Evolutionary conservation across 2,113 vertebrate genomes (phyloP).

Genomic region (Donacobius atricapilla): DNA sequence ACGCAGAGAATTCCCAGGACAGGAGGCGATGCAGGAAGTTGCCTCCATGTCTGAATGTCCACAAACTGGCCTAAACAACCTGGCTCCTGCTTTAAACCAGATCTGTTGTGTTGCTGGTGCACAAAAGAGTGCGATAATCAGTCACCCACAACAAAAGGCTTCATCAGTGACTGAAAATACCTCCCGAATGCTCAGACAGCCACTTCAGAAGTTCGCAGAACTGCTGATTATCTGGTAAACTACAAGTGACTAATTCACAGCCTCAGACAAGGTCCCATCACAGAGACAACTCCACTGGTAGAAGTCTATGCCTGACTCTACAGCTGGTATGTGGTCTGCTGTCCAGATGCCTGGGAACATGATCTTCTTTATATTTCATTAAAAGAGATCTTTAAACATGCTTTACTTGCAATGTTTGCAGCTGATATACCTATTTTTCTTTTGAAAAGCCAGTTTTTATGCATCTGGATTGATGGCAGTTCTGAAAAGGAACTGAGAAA

Average conservation of each 20-base stretch:
- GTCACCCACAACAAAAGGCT: neutral
- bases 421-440: neutral
- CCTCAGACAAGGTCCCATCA: neutral
- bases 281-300: neutral
- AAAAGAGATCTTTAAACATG: neutral
- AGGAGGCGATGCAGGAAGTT: neutral
- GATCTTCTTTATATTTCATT: neutral
- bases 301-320: neutral
- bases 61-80: neutral
- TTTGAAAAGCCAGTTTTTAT: neutral
- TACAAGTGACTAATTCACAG: neutral
- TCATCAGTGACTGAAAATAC: neutral
- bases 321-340: neutral
- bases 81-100: neutral
- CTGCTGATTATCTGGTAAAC: neutral
- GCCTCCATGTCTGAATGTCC: neutral
- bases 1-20: accelerated
- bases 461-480: neutral
- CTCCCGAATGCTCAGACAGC: neutral
- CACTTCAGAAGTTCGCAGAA: neutral
- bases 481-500: neutral
- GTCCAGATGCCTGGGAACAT: neutral
- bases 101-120: neutral
- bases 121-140: neutral
- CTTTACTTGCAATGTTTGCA: neutral